phyloP scores from a whole-genome alignment of 1,140 invertebrate species.

The Drosophila rufa region DNA sequence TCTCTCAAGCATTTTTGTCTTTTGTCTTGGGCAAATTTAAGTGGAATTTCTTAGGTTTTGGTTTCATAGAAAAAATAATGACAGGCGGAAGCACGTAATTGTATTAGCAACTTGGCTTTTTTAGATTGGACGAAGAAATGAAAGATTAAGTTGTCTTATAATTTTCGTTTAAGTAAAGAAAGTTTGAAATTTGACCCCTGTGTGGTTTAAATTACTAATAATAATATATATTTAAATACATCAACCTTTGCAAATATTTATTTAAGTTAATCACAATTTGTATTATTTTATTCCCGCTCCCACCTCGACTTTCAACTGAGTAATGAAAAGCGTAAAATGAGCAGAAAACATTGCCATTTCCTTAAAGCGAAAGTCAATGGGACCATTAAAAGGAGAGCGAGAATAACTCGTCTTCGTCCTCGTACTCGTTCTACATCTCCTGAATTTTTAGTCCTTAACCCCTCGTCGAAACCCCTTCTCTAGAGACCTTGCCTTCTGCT shows the following conservation, averaged over 20 bases:
- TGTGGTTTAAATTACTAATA: too few species aligned
- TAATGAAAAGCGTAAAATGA: constrained; percentile 23
- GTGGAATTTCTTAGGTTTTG: constrained; percentile 27
- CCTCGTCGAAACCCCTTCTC: not conserved
- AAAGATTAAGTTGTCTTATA: not conserved
- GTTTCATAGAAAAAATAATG: constrained; percentile 20
- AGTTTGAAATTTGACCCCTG: not conserved
- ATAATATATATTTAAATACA: too few species aligned
- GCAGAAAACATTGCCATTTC: constrained; percentile 51
- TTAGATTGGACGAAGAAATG: not conserved
- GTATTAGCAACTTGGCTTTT: constrained; percentile 25
- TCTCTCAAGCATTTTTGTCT: constrained; percentile 4
- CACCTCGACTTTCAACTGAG: not conserved
- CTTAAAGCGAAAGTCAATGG: constrained; percentile 65
- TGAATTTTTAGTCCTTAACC: not conserved
- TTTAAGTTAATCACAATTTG: constrained; percentile 11
- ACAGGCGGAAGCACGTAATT: constrained; percentile 45
- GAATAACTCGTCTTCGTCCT: not conserved
- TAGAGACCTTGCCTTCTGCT: constrained; percentile 5
- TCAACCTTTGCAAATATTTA: not conserved
- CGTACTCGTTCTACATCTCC: not conserved
- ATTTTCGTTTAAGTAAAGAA: not conserved
- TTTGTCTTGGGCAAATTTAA: constrained; percentile 28
- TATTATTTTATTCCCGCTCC: constrained; percentile 12
- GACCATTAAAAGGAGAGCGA: constrained; percentile 31